Evolutionary conservation across 1,140 invertebrate species (phyloP).

Genomic region (Idris sp.): DNA sequence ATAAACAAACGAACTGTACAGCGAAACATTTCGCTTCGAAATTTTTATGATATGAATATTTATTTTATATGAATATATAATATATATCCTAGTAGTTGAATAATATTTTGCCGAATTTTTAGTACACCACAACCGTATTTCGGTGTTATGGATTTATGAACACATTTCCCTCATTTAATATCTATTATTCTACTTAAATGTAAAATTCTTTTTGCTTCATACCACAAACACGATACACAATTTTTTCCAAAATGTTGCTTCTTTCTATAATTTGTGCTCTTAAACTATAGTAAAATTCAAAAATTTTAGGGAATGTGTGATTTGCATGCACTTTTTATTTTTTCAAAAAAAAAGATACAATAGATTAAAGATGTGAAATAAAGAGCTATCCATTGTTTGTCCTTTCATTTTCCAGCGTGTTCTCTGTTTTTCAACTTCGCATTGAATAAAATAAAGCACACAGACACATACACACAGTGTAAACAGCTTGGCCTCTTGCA

Average conservation of each 20-base stretch:
- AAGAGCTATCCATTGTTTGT: too few relatives aligned
- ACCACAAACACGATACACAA: too few relatives aligned
- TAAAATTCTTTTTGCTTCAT: too few relatives aligned
- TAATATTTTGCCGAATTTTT: constrained; percentile 42
- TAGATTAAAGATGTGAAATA: too few relatives aligned
- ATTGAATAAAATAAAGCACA: not conserved
- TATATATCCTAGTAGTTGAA: constrained; percentile 54
- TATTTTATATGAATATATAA: constrained; percentile 19
- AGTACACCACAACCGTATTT: constrained; percentile 59
- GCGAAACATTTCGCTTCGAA: constrained; percentile 15
- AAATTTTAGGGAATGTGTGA: too few relatives aligned
- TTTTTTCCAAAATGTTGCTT: too few relatives aligned
- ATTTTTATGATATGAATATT: constrained; percentile 19
- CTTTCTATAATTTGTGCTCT: too few relatives aligned
- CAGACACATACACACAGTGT: constrained; percentile 2
- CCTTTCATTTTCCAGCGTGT: constrained; percentile 1
- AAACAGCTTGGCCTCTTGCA: constrained; percentile 16
- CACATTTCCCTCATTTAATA: constrained; percentile 63
- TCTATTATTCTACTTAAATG: too few relatives aligned
- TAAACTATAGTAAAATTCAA: too few relatives aligned
- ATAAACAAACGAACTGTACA: constrained; percentile 24
- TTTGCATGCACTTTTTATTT: too few relatives aligned
- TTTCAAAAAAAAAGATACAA: too few relatives aligned
- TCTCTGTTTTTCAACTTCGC: constrained; percentile 1
- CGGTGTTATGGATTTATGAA: constrained; percentile 79